Evolutionary conservation across 30 jellyfish, hydroid and myxozoan genomes (phyloP), one percentile per base, ranked within the genome.

Genomic region (Cassiopea xamachana): DNA sequence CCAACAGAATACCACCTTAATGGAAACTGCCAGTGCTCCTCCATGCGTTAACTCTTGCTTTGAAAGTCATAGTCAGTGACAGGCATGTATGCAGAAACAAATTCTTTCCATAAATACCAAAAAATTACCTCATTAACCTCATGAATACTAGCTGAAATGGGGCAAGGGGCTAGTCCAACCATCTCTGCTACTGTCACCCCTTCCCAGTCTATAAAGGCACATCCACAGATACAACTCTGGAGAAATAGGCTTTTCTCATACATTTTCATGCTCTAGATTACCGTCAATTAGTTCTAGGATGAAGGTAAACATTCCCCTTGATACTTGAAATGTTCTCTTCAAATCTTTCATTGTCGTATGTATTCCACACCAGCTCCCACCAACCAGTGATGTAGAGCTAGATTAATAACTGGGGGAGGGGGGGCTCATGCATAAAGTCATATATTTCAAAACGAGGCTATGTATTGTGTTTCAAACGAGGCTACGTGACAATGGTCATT

Each of bases 11-110:
- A 69, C 78, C 78, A 69, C 0, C 78, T 69, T 8, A 69, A 69
- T 18, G 78, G 78, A 69, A 69, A 69, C 78, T 69, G 78, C 78
- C 78, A 69, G 8, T 17, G 45, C 48, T 69, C 78, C n/a, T 69
- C n/a, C 78, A 69, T 69, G 78, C 0, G 7, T 43, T 4, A 69
- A 18, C 0, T 7, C 15, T 69, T 69, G 78, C 48, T 69, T 17
- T 69, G 9, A 69, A 69, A 69, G 48, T 69, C 78, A 17, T 3
- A 4, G 45, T 69, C 78, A 69, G 78, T 17, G 7, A 69, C 78
- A 17, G 78, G 78, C 78, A 69, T 69, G 78, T 69, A n/a, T 43
- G 78, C 78, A 69, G 47, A 17, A 43, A 69, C 78, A 69, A 18
- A 69, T 69, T 69, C 48, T 43, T 69, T 69, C 78, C 78, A 69